Conservation (phyloP, 30 jellyfish, hydroid and myxozoan genomes). For the Hydractinia symbiolongicarpus region DNA sequence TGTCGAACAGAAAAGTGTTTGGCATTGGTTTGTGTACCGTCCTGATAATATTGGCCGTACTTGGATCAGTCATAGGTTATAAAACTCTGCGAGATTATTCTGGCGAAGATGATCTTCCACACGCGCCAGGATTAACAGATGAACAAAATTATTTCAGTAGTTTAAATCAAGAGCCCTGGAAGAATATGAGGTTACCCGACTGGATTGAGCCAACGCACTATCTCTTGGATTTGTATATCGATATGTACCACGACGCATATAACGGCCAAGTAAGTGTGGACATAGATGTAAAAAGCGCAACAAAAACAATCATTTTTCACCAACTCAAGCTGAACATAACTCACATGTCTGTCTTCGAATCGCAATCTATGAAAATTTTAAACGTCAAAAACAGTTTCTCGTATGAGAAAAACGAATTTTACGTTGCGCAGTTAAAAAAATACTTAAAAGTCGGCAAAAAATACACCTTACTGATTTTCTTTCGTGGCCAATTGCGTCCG, state of each 20-base stretch:
- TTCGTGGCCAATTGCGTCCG: slow-evolving; percentile 36
- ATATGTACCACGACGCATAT: slow-evolving; percentile 38
- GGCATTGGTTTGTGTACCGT: too few relatives aligned
- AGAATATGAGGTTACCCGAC: slow-evolving; percentile 54
- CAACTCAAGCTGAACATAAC: slow-evolving; percentile 32
- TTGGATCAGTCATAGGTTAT: too few relatives aligned
- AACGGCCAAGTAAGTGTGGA: slow-evolving; percentile 53
- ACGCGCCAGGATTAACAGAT: too few relatives aligned
- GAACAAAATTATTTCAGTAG: too few relatives aligned
- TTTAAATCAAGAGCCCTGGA: background rate
- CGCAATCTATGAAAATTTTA: background rate
- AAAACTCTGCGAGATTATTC: too few relatives aligned
- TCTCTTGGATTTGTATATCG: slow-evolving; percentile 35
- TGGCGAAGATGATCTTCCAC: too few relatives aligned
- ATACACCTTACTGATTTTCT: slow-evolving; percentile 30
- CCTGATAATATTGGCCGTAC: too few relatives aligned
- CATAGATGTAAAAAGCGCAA: slow-evolving; percentile 22
- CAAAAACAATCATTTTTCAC: slow-evolving; percentile 50
- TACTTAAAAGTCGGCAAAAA: slow-evolving; percentile 25
- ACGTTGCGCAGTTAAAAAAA: slow-evolving; percentile 33
- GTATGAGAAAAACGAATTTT: slow-evolving; percentile 28
- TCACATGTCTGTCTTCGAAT: background rate
- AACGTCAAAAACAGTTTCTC: background rate
- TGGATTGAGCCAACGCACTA: slow-evolving; percentile 57
- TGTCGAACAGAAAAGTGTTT: too few relatives aligned